phyloP scores from a whole-genome alignment of 2,888 invertebrate genomes.

The Hipparchia sbordonii region DNA sequence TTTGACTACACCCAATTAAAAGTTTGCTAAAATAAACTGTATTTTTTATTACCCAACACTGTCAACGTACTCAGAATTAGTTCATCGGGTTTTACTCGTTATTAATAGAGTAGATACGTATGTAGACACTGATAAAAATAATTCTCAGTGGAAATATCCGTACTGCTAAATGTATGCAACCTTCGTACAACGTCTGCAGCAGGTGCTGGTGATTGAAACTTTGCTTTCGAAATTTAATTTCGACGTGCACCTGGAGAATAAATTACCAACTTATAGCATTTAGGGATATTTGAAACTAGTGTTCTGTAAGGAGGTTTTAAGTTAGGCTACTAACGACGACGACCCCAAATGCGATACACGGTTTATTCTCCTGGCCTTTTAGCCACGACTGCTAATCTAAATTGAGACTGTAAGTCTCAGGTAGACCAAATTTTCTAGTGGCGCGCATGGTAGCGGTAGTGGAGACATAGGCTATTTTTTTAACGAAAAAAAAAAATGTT shows the following conservation, averaged over 20 bases:
- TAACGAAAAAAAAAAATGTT: no score
- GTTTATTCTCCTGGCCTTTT: no score
- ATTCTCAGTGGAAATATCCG: slow-evolving; percentile 22
- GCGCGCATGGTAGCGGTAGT: no score
- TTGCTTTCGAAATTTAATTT: slow-evolving; percentile 23
- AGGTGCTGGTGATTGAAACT: slow-evolving; percentile 25
- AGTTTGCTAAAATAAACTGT: slow-evolving; percentile 5
- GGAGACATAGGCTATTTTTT: no score
- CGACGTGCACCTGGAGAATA: slow-evolving; percentile 22
- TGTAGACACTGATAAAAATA: slow-evolving; percentile 32
- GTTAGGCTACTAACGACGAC: not conserved
- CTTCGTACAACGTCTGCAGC: slow-evolving; percentile 27
- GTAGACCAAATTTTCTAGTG: no score
- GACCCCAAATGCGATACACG: no score
- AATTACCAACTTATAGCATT: not conserved
- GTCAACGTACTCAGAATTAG: slow-evolving; percentile 24
- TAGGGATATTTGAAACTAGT: not conserved
- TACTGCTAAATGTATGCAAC: slow-evolving; percentile 31
- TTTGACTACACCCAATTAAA: not conserved
- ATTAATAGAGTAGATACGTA: slow-evolving; percentile 31
- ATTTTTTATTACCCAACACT: slow-evolving; percentile 20
- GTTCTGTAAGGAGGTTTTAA: not conserved
- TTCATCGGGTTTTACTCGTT: slow-evolving; percentile 14
- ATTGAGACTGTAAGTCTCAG: no score
- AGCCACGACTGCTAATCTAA: no score